phyloP scores from a whole-genome alignment of 2,797 vertebrate genomes.

The Linurgus olivaceus region DNA sequence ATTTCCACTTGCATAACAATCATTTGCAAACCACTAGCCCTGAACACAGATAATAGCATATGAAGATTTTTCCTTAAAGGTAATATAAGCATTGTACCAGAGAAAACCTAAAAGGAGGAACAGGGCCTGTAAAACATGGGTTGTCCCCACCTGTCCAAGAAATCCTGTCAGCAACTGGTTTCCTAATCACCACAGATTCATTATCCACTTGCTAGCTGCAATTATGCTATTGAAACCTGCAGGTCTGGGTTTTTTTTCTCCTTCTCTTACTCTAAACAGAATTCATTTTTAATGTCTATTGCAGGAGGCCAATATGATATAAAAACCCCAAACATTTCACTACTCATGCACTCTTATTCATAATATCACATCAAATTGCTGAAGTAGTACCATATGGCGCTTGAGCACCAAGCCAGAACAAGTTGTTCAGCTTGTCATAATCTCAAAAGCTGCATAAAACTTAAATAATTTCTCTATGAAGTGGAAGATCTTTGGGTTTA shows the following conservation, averaged over 20 bases:
- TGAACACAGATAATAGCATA: background rate
- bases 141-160: background rate
- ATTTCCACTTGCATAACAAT: background rate
- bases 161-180: background rate
- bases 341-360: conserved; percentile 69
- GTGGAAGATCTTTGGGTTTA: conserved; percentile 64
- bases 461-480: conserved; percentile 72
- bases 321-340: conserved; percentile 67
- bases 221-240: background rate
- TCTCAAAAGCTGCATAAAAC: conserved; percentile 72
- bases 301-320: conserved; percentile 64
- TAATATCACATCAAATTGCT: conserved; percentile 72
- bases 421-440: conserved; percentile 70
- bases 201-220: background rate
- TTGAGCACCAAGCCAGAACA: conserved; percentile 65
- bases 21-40: background rate
- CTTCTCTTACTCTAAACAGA: conserved; percentile 1
- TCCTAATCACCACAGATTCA: background rate
- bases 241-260: rapidly evolving
- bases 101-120: background rate
- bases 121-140: background rate
- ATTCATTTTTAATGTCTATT: conserved; percentile 48
- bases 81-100: background rate
- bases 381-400: conserved; percentile 70
- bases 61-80: background rate